phyloP scores from a whole-genome alignment of 1,140 invertebrate species.

The Diorhabda carinulata region DNA sequence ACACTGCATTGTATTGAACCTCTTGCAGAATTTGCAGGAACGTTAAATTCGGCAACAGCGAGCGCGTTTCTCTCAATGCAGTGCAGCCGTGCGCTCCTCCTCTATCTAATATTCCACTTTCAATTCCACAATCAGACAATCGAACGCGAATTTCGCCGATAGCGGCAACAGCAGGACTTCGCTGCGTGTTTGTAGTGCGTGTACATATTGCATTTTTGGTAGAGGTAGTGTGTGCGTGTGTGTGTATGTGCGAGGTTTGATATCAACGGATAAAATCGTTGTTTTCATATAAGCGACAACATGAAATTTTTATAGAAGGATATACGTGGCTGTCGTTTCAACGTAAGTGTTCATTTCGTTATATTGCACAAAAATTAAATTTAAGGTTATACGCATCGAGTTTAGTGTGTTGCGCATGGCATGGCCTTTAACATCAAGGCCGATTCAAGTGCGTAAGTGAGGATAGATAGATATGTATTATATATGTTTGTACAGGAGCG shows the following conservation, averaged over 20 bases:
- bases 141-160: slow-evolving; percentile 30
- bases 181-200: slow-evolving; percentile 18
- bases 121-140: slow-evolving; percentile 21
- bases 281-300: slow-evolving; percentile 1
- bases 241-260: background rate
- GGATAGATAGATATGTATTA: no score
- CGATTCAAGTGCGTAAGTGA: slow-evolving; percentile 9
- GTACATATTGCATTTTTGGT: slow-evolving; percentile 27
- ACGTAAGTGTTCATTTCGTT: background rate
- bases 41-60: background rate
- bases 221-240: slow-evolving; percentile 24
- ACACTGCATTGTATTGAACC: background rate
- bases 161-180: slow-evolving; percentile 18
- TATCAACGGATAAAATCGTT: no score
- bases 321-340: background rate
- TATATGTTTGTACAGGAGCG: no score
- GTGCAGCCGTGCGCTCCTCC: slow-evolving; percentile 7
- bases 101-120: slow-evolving; percentile 15
- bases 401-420: slow-evolving; percentile 11
- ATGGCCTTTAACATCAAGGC: slow-evolving; percentile 22
- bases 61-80: background rate
- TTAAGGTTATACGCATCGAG: background rate
- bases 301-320: background rate
- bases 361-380: background rate
- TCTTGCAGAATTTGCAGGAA: background rate